Evolutionary conservation across 2,888 invertebrate genomes (phyloP), one percentile per base, ranked within the genome.

Genomic region (Neocrepidodera transversa): DNA sequence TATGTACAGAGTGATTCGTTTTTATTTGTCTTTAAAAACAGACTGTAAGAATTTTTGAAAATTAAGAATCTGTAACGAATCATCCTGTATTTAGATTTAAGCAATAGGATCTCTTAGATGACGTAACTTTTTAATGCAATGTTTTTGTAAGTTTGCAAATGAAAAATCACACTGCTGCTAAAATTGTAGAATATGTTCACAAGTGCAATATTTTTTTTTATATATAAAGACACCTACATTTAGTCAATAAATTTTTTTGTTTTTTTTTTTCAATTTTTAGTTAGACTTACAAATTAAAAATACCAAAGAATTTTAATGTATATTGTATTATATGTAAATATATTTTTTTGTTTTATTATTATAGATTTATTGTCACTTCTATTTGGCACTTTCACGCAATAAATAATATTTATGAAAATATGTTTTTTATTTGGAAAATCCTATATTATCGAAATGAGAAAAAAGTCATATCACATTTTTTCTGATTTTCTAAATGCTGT

Each of bases 31-130:
- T n/a, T n/a, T n/a, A n/a, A n/a, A n/a, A n/a, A n/a, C n/a, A n/a
- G n/a, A n/a, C n/a, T n/a, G n/a, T n/a, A n/a, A n/a, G n/a, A n/a
- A n/a, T n/a, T n/a, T n/a, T n/a, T n/a, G n/a, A n/a, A n/a, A n/a
- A n/a, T n/a, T n/a, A n/a, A n/a, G n/a, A n/a, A n/a, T n/a, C n/a
- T n/a, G n/a, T n/a, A n/a, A n/a, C n/a, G n/a, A n/a, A n/a, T n/a
- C n/a, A n/a, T n/a, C n/a, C n/a, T 13, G 13, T 35, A 35, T 13
- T 35, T 35, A 14, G 35, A 35, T 10, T 17, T 52, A 52, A 42
- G 52, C 14, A 28, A 17, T 55, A 55, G 48, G 55, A 55, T 55
- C 55, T 55, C 40, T n/a, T 54, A 47, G 51, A 18, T 5, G 35
- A 35, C 1, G 13, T 35, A 35, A 35, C 7, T 35, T 8, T 13